Evolutionary conservation across 2,113 vertebrate genomes (phyloP), one percentile per base, ranked within the genome.

Genomic region (Accipiter cooperii): DNA sequence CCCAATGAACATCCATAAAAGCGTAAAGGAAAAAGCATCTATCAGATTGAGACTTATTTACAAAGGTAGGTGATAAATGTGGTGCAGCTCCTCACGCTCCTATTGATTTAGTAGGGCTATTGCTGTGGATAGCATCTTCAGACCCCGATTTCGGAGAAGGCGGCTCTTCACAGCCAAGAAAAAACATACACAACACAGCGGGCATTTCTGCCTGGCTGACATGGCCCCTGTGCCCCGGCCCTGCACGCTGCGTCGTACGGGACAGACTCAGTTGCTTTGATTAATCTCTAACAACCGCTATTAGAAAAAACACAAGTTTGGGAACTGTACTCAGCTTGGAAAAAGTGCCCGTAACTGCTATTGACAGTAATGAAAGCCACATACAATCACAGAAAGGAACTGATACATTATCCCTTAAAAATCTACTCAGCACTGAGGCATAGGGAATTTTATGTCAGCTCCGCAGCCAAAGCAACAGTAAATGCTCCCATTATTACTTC

Each of bases 401-500:
- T 89, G 93, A 93, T 95, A 96, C 74, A 91, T 95, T 95, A 96
- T 80, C 80, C 80, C 74, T 84, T 87, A 89, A 97, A 95, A 92
- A 84, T 88, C 74, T 87, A 60, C 83, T 93, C 81, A 84, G 87
- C 58, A 33, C 64, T 52, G 60, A 95, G 80, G 83, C 83, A 94
- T 93, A 86, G 92, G 88, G 92, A 90, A 70, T 94, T 97, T 97
- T 96, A 94, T 96, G 90, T 94, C 92, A 96, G 73, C 92, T 97
- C 78, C 90, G 65, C 79, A 93, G 90, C 92, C 79, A 92, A 96
- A 97, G 92, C 81, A 97, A 96, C 73, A 91, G 63, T 77, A 95
- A 96, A 95, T 85, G 90, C 55, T 96, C 73, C 76, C 66, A 93
- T 96, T 97, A 96, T 93, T 97, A 96, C 90, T 90, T 95, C 93